phyloP scores from a whole-genome alignment of 1,140 invertebrate genomes.

The Heliconius melpomene region DNA sequence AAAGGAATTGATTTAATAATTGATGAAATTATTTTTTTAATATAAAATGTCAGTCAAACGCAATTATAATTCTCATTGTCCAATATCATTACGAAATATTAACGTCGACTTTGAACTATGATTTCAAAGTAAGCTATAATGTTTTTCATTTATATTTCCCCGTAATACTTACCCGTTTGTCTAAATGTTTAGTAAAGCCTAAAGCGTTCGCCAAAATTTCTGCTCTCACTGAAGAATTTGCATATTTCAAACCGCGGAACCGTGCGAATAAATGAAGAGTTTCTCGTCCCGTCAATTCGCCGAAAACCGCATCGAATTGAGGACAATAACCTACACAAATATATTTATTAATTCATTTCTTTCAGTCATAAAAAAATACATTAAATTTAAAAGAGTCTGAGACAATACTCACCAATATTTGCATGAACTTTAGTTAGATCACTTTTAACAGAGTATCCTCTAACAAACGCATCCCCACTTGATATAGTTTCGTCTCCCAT shows the following conservation, averaged over 20 bases:
- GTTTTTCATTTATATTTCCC: neutral
- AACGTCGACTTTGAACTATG: too few species aligned
- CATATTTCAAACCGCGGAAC: conserved; percentile 83
- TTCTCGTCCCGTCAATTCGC: conserved; percentile 88
- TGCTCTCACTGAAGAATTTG: conserved; percentile 46
- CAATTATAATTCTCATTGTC: too few species aligned
- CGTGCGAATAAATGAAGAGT: conserved; percentile 86
- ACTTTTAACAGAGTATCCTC: conserved; percentile 46
- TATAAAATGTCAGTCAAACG: too few species aligned
- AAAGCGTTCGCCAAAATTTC: conserved; percentile 65
- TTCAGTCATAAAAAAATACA: neutral
- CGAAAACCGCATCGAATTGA: conserved; percentile 88
- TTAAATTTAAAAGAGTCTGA: neutral
- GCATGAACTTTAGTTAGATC: conserved; percentile 82
- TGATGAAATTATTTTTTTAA: too few species aligned
- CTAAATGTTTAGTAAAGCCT: conserved; percentile 80
- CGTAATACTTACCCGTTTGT: conserved; percentile 39
- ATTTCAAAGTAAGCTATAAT: neutral
- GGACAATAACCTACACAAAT: conserved; percentile 84
- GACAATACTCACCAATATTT: conserved; percentile 64
- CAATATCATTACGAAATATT: too few species aligned
- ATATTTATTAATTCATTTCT: neutral
- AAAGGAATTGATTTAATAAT: conserved; percentile 40
- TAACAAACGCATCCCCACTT: conserved; percentile 79
- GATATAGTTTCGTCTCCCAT: conserved; percentile 89